Conservation (phyloP, 2,113 vertebrate genomes). For the Eretmochelys imbricata region DNA sequence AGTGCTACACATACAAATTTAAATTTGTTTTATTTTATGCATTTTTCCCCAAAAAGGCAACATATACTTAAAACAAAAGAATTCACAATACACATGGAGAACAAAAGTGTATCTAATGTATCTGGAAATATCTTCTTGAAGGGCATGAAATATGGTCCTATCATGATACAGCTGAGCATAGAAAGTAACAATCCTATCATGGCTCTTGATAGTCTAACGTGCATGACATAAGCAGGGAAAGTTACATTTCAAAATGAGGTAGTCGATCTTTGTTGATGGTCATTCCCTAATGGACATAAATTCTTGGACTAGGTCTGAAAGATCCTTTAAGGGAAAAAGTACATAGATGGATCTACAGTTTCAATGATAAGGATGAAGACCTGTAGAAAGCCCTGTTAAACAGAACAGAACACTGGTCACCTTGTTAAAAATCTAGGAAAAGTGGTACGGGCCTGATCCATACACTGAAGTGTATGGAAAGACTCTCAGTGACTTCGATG, state of each 20-base stretch:
- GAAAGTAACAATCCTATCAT: background rate
- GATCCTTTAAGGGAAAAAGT: background rate
- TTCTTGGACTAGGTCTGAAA: background rate
- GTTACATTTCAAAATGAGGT: background rate
- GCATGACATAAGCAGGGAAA: background rate
- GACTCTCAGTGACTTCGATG: background rate
- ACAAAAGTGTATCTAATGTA: background rate
- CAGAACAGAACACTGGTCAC: background rate
- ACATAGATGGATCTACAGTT: background rate
- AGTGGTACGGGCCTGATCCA: background rate
- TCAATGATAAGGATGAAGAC: fast-evolving
- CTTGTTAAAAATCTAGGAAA: background rate
- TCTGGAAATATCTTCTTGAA: background rate
- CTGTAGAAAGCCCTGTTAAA: background rate
- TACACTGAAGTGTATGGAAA: background rate
- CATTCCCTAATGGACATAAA: fast-evolving
- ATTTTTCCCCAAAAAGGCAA: background rate
- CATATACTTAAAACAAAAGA: background rate
- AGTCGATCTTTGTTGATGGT: background rate
- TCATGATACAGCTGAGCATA: background rate
- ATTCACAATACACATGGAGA: background rate
- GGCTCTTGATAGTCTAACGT: background rate
- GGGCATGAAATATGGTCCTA: background rate
- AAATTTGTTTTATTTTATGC: background rate
- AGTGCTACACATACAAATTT: background rate